Evolutionary conservation across 2,888 invertebrate species (phyloP).

Genomic region (Muscina levida): DNA sequence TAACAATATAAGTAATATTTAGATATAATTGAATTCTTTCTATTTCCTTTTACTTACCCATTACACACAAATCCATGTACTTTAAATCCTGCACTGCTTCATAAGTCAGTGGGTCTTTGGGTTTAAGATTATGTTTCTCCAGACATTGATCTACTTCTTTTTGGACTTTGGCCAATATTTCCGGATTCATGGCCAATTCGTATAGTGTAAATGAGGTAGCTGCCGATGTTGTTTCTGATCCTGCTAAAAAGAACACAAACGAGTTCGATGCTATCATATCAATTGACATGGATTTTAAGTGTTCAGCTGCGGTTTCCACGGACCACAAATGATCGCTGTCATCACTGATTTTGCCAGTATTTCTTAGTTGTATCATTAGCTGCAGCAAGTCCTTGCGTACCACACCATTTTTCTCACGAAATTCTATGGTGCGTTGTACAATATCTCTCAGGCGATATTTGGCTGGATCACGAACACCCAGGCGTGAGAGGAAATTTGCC

Average conservation of each 20-base stretch:
- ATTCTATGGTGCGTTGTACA: slow-evolving; percentile 78
- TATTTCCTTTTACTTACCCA: slow-evolving; percentile 71
- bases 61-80: slow-evolving; percentile 78
- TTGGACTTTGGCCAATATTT: slow-evolving; percentile 75
- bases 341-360: slow-evolving; percentile 74
- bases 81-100: slow-evolving; percentile 79
- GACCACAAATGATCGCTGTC: slow-evolving; percentile 73
- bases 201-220: slow-evolving; percentile 78
- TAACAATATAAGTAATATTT: background rate
- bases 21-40: background rate
- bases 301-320: slow-evolving; percentile 70
- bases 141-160: slow-evolving; percentile 77
- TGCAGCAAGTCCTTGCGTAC: slow-evolving; percentile 80
- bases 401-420: slow-evolving; percentile 78
- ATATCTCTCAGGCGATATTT: slow-evolving; percentile 75
- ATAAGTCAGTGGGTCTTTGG: slow-evolving; percentile 74
- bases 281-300: slow-evolving; percentile 74
- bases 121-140: slow-evolving; percentile 72
- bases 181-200: slow-evolving; percentile 78
- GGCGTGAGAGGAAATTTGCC: slow-evolving; percentile 67
- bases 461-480: slow-evolving; percentile 69
- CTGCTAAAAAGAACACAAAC: slow-evolving; percentile 80
- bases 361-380: slow-evolving; percentile 79
- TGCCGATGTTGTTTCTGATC: slow-evolving; percentile 80
- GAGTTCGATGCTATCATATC: slow-evolving; percentile 77